A percentile compares a stretch with the other conserved stretches of the same genome.
phyloP scores from a whole-genome alignment of 2,113 vertebrate species.

The Macquaria ambigua region DNA sequence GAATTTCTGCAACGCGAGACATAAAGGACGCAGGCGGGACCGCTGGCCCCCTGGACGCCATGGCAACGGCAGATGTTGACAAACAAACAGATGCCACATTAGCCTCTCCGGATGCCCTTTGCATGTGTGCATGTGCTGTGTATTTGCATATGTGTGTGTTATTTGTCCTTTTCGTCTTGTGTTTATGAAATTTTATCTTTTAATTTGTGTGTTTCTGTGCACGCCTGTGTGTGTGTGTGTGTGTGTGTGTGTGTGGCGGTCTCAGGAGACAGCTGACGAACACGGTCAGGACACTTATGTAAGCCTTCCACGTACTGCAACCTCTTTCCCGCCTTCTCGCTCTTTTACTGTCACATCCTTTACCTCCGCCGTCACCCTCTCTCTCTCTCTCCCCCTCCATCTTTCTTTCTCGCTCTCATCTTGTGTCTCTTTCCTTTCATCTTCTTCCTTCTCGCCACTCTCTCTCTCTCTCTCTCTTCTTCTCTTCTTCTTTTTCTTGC shows the following conservation, averaged over 20 bases:
- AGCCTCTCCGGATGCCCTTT: slow-evolving; percentile 25
- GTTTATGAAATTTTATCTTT: neutral
- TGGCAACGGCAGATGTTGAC: slow-evolving; percentile 32
- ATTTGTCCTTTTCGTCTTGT: neutral
- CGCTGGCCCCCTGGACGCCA: slow-evolving; percentile 1
- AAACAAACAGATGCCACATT: slow-evolving; percentile 53
- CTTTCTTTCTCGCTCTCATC: neutral
- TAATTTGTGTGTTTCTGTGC: neutral
- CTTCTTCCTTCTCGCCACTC: too few relatives aligned
- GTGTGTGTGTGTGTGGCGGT: slow-evolving; percentile 7
- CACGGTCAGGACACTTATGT: slow-evolving; percentile 51
- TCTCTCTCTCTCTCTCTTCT: neutral
- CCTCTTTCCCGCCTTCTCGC: neutral
- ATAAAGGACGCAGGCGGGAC: neutral
- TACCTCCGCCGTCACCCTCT: neutral
- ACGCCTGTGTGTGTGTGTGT: neutral
- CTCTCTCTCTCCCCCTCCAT: neutral
- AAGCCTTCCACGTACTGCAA: slow-evolving; percentile 27
- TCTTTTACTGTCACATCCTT: neutral
- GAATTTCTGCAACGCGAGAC: neutral
- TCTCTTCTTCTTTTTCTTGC: neutral
- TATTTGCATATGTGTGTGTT: neutral
- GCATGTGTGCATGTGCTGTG: slow-evolving; percentile 10
- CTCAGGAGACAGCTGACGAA: slow-evolving; percentile 32
- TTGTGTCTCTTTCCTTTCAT: neutral